These are phyloP conservation scores for Electrophaes corylata DNA, from an alignment of 2,888 invertebrate species.

Conservation along the genomic window DNA sequence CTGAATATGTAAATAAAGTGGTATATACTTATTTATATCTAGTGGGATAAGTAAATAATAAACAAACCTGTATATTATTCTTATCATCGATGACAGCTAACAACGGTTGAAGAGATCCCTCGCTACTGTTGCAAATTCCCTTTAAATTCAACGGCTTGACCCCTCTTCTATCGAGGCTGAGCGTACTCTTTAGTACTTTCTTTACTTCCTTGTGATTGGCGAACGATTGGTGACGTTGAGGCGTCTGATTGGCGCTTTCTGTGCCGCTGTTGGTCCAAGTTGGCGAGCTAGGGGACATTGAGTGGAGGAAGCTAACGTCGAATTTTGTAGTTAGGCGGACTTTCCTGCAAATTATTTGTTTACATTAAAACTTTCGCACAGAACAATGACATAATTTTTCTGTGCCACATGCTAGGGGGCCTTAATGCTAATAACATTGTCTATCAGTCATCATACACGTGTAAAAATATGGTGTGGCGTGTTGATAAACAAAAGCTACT, in stretches of 20 bases:
- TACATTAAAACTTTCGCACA: too few relatives aligned
- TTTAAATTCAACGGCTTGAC: slow-evolving; percentile 74
- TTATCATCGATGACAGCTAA: slow-evolving; percentile 76
- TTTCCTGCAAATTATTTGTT: slow-evolving; percentile 56
- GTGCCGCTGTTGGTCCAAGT: slow-evolving; percentile 46
- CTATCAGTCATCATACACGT: too few relatives aligned
- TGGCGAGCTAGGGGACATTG: slow-evolving; percentile 61
- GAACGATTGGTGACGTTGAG: slow-evolving; percentile 69
- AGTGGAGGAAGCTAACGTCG: slow-evolving; percentile 71
- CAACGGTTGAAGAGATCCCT: slow-evolving; percentile 63
- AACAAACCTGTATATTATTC: slow-evolving; percentile 74
- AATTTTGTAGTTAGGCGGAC: slow-evolving; percentile 75
- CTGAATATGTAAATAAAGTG: too few relatives aligned
- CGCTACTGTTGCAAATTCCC: slow-evolving; percentile 69
- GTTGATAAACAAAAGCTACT: too few relatives aligned
- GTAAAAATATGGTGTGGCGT: too few relatives aligned
- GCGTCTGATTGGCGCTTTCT: slow-evolving; percentile 55
- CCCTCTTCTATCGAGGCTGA: slow-evolving; percentile 69
- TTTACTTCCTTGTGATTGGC: slow-evolving; percentile 55
- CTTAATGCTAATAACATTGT: too few relatives aligned
- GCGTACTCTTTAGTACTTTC: slow-evolving; percentile 60
- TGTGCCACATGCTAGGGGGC: too few relatives aligned
- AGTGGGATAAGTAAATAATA: too few relatives aligned
- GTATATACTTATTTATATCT: too few relatives aligned
- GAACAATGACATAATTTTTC: too few relatives aligned